A percentile compares a stretch with the other conserved stretches of the same genome.
Conservation (phyloP, 2,113 vertebrate species). For the Oreocharis arfaki region DNA sequence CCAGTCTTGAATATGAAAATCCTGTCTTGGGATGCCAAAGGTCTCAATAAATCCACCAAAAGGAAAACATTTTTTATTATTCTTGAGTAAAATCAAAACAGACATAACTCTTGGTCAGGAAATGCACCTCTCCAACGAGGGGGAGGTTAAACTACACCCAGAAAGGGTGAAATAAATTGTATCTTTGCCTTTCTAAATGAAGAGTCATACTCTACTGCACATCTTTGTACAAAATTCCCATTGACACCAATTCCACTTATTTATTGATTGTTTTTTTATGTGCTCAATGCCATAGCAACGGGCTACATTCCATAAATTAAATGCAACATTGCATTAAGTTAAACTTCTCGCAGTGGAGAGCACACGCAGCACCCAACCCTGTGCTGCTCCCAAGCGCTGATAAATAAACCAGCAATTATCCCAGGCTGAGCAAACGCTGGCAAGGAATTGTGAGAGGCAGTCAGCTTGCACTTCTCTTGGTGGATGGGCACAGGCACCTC, state of each 20-base stretch:
- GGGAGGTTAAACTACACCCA: neutral
- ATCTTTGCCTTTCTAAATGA: constrained; percentile 19
- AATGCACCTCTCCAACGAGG: neutral
- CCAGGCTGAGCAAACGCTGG: neutral
- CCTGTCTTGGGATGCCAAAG: neutral
- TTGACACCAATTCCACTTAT: constrained; percentile 65
- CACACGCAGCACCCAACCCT: neutral
- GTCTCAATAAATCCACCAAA: constrained; percentile 25
- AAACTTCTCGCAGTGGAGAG: neutral
- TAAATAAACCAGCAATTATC: neutral
- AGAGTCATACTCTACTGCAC: constrained; percentile 7
- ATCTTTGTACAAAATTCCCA: constrained; percentile 46
- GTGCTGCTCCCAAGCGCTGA: neutral
- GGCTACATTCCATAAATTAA: constrained; percentile 52
- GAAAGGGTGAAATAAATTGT: constrained; percentile 4
- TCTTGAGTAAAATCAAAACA: constrained; percentile 27
- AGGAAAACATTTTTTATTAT: constrained; percentile 19
- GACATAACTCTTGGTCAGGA: neutral
- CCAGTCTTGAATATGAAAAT: neutral
- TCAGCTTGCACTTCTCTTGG: neutral
- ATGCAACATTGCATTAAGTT: constrained; percentile 43
- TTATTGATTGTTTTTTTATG: constrained; percentile 59
- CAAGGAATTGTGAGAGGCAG: neutral
- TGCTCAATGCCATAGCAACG: constrained; percentile 45
- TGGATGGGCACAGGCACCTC: neutral